These are phyloP conservation scores for Sphyrna mokarran DNA, from an alignment of 2,113 vertebrate genomes.

Conservation along the genomic window DNA sequence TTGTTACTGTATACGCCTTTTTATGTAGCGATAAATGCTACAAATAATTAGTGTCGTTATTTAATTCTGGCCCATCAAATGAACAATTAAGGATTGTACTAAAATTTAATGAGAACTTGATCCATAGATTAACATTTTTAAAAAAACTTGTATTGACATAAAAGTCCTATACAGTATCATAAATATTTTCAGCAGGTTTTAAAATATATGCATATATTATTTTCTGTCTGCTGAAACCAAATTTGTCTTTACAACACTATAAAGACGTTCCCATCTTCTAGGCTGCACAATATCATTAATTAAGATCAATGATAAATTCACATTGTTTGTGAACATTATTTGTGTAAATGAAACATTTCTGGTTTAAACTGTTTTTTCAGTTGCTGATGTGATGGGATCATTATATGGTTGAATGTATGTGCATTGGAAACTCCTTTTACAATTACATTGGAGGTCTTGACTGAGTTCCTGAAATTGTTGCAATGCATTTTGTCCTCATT, in stretches of 20 bases:
- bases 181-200: conserved; percentile 75
- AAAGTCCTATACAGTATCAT: conserved; percentile 62
- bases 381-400: conserved; percentile 74
- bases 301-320: conserved; percentile 59
- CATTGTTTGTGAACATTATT: conserved; percentile 81
- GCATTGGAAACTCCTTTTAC: conserved; percentile 84
- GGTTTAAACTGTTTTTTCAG: conserved; percentile 66
- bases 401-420: conserved; percentile 83
- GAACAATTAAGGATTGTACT: conserved; percentile 19
- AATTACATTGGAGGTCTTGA: conserved; percentile 80
- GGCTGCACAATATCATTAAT: conserved; percentile 45
- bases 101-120: not conserved
- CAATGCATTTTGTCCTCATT: conserved; percentile 73
- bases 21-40: not conserved
- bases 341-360: conserved; percentile 84
- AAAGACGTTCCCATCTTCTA: conserved; percentile 6
- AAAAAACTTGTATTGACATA: not conserved
- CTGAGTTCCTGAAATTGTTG: conserved; percentile 51
- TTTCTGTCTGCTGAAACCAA: conserved; percentile 80
- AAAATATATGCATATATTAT: conserved; percentile 74
- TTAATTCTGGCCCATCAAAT: conserved; percentile 21
- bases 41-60: conserved; percentile 16
- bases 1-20: conserved; percentile 76
- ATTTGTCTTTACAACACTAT: conserved; percentile 62
- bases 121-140: not conserved